Evolutionary conservation across 2,113 vertebrate species (phyloP), one percentile per base, ranked within the genome.

Genomic region (Silurus glanis): DNA sequence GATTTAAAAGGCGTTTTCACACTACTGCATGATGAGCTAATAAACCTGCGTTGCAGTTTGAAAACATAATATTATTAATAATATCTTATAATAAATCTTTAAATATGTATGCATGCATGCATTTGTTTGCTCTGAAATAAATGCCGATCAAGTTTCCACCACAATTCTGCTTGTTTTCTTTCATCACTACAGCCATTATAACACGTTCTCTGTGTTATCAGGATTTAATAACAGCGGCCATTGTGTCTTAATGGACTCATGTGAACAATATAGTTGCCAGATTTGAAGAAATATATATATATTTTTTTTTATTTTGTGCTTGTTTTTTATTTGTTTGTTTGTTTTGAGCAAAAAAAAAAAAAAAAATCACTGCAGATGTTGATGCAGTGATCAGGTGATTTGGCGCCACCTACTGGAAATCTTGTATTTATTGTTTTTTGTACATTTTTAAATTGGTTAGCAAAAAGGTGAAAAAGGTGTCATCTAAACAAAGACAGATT

Each of bases 351-450:
- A 47, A 47, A 23, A 49, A 74, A 37, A 37, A 37, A 37, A 37
- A 37, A 47, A 19, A 13, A 28, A 55, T 49, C 75, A 53, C 21
- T 59, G 53, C 45, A 69, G 51, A 19, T 62, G 51, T 58, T 75
- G 59, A 37, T 37, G 37, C 37, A 37, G 71, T 90, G 88, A 91
- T 85, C 87, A 93, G 94, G 96, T 91, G 92, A 92, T 88, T 96
- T 94, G 95, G 95, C 96, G 93, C 97, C 97, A 97, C 94, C 97
- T 97, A 93, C 96, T 97, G 97, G 96, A 83, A 53, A 16, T 72
- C 1, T 7, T 5, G 25, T 45, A 1, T 37, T 37, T 37, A 37
- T 37, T 37, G 37, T 37, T 37, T 37, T 37, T 37, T 37, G 37
- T 37, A 37, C 1, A 37, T 37, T 37, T 37, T 17, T n/a, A 53